These are phyloP conservation scores for Drosophila persimilis DNA, from an alignment of 1,140 invertebrate genomes.

Conservation along the genomic window DNA sequence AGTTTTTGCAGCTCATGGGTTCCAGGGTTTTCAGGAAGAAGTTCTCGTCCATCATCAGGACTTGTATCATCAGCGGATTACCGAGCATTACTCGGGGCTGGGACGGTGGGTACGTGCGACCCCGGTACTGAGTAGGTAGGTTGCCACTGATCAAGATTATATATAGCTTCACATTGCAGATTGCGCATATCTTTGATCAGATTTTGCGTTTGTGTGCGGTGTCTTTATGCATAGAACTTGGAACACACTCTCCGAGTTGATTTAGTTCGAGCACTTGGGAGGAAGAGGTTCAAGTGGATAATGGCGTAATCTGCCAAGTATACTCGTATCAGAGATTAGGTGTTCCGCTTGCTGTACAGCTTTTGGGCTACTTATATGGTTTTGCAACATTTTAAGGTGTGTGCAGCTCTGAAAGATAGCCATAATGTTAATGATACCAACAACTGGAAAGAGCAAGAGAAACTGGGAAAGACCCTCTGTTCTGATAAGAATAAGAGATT, in stretches of 20 bases:
- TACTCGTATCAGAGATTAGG: constrained; percentile 25
- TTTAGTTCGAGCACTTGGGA: constrained; percentile 33
- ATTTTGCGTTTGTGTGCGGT: constrained; percentile 11
- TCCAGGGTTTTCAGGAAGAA: too few species aligned
- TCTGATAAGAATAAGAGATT: constrained; percentile 22
- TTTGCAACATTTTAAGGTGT: constrained; percentile 33
- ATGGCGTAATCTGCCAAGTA: constrained; percentile 30
- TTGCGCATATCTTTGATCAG: neutral
- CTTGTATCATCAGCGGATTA: too few species aligned
- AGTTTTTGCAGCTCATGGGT: too few species aligned
- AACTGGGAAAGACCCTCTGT: neutral
- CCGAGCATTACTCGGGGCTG: too few species aligned
- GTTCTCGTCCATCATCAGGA: too few species aligned
- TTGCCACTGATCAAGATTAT: too few species aligned
- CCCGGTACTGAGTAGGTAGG: too few species aligned
- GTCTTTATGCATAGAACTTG: too few species aligned
- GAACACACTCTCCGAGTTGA: constrained; percentile 9
- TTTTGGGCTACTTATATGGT: constrained; percentile 7
- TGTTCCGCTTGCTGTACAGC: constrained; percentile 26
- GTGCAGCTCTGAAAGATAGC: constrained; percentile 24
- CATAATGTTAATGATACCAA: constrained; percentile 19
- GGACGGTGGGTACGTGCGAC: too few species aligned
- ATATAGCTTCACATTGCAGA: too few species aligned
- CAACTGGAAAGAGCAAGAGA: constrained; percentile 2
- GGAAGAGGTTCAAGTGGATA: constrained; percentile 31